Evolutionary conservation across 2,888 invertebrate species (phyloP), one percentile per base, ranked within the genome.

Genomic region (Hypena proboscidalis): DNA sequence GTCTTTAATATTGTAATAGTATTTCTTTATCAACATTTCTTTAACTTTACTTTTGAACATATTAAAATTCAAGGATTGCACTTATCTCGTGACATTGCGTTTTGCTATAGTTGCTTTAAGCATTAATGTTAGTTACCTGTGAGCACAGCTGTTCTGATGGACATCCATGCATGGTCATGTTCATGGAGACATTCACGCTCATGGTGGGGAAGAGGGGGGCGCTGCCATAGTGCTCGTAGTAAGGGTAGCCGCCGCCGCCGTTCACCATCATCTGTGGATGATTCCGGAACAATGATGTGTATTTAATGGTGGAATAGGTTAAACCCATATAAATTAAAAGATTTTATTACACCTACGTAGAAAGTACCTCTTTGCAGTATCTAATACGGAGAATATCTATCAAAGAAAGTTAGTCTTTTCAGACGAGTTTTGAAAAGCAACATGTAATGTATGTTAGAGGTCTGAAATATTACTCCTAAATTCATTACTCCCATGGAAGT

Each of bases 111-210:
- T 14, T 1, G 11, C 1, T 13, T 26, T n/a, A 13, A 25, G 8
- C 7, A n/a, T 26, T 39, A 23, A n/a, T 3, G 3, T 1, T 6
- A 0, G 15, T 59, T 77, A 94, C 94, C 92, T 95, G 95, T 4
- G 95, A 94, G 71, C 95, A 95, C 1, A 93, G 84, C 62, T 94
- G 92, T 55, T 94, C 94, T 0, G 93, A 87, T 1, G 93, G 93
- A 64, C 94, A 95, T 1, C 94, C 95, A 58, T 97, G 97, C 95
- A 98, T 98, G 42, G 98, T 98, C 98, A 98, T 98, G 82, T 98
- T 98, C 98, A 98, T 98, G 65, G 96, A 97, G 0, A 98, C 97
- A 77, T 98, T 98, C 58, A 98, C 98, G 72, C 97, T 97, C 98
- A 98, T 98, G 70, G 97, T 96, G 43, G 98, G 97, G 79, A 97